A percentile compares a stretch with the other conserved stretches of the same genome.
Conservation (phyloP, 2,797 vertebrate genomes). For the Cynopterus sphinx region DNA sequence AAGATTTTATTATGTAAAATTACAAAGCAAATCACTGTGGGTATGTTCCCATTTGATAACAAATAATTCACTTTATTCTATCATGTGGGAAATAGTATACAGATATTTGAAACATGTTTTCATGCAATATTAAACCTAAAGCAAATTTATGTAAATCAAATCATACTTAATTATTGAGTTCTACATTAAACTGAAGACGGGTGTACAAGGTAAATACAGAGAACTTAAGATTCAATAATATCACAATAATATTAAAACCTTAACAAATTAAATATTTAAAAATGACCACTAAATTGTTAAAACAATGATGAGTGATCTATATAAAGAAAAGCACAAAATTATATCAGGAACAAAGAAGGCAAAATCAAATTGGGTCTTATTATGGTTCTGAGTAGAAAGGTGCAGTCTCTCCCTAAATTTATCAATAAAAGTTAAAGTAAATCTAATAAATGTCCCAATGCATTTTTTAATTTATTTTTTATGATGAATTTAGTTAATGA, state of each 20-base stretch:
- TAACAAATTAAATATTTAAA: slow-evolving; percentile 29
- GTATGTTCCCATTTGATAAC: not conserved
- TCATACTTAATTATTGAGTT: not conserved
- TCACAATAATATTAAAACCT: not conserved
- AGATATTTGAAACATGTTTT: not conserved
- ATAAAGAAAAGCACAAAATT: not conserved
- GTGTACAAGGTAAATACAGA: slow-evolving; percentile 4
- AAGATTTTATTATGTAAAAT: slow-evolving; percentile 6
- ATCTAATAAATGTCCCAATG: not conserved
- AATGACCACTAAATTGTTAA: not conserved
- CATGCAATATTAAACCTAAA: not conserved
- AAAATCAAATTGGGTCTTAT: not conserved
- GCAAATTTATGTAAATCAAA: not conserved
- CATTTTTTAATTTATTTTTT: not conserved
- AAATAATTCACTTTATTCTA: slow-evolving; percentile 7
- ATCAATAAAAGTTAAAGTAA: not conserved
- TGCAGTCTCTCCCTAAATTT: not conserved
- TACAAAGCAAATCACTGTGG: not conserved
- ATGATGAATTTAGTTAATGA: no score
- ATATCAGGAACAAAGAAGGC: not conserved
- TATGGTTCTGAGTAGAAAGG: not conserved
- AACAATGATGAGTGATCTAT: not conserved
- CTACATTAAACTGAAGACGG: not conserved
- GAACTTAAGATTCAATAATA: not conserved
- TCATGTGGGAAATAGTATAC: not conserved